Base-by-base conservation (phyloP, 2,888 invertebrate genomes). In the Camponotus fellah region DNA sequence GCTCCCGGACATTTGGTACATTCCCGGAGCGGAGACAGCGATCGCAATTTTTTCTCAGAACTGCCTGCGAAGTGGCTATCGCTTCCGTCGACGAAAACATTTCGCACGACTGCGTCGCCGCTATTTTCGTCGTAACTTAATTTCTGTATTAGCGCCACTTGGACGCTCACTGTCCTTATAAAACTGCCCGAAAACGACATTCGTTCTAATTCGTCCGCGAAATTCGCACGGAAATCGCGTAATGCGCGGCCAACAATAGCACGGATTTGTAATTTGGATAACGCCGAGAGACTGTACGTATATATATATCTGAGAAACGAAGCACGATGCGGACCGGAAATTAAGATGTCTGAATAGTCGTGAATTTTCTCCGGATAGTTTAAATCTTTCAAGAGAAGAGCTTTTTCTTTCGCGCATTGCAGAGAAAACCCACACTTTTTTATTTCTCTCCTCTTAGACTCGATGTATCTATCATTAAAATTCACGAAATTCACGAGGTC, bases 21-120 rank as follows among this genome's bases (percentile, higher is more conserved):
- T 76, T 76, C 46, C 12, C 69, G 62, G n/a, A 21, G 43, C n/a
- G 34, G 49, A 80, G 58, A 53, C 5, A 43, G 40, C 60, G 32
- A 74, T 84, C 46, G 68, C 80, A 83, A 81, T 84, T 80, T 84
- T 65, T 84, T 53, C 17, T 66, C 40, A 9, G 5, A 46, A 82
- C 34, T 77, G 46, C 60, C 58, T 60, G 80, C 58, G 34, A 80
- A 83, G 80, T 49, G 60, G 56, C 66, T 66, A 83, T 80, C 80
- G 56, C 65, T 79, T 74, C 71, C 66, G 34, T 66, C 58, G 53
- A 43, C 21, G 75, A 46, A 58, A 82, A 75, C 75, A 71, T 65
- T 75, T 75, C 60, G 66, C 77, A 43, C 68, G 46, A 64, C 66
- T n/a, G 43, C 53, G 26, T 34, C 49, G 46, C 1, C 60, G 60